phyloP scores from a whole-genome alignment of 1,140 invertebrate genomes.

The Ceratitis capitata region DNA sequence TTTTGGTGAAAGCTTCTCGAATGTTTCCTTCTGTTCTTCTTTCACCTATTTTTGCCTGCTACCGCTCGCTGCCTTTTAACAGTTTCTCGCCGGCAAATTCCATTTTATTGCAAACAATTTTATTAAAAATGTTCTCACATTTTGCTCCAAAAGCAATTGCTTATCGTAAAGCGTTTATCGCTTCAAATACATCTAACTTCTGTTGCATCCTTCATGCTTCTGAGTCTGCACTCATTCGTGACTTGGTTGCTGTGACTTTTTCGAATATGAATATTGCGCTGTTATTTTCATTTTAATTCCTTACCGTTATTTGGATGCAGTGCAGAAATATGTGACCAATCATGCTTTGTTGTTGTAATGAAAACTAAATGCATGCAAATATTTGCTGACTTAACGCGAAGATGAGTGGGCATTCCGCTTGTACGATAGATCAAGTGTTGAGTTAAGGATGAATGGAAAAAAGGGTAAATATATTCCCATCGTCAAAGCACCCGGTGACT shows the following conservation, averaged over 20 bases:
- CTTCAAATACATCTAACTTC: background rate
- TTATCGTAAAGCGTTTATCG: slow-evolving; percentile 6
- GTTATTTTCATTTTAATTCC: too few species aligned
- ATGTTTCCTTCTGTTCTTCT: background rate
- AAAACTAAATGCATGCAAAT: too few species aligned
- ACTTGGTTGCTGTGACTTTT: background rate
- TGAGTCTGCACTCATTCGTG: background rate
- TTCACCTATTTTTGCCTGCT: background rate
- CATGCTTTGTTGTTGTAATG: too few species aligned
- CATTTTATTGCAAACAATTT: slow-evolving; percentile 17
- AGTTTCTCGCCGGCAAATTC: background rate
- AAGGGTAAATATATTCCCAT: too few species aligned
- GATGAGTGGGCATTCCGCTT: too few species aligned
- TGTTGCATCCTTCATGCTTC: background rate
- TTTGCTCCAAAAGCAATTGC: background rate
- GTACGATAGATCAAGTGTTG: too few species aligned
- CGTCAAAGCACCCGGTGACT: too few species aligned
- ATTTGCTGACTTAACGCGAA: too few species aligned
- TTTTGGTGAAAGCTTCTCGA: background rate
- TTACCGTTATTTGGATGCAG: too few species aligned
- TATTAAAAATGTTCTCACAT: slow-evolving; percentile 38
- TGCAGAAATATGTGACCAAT: too few species aligned
- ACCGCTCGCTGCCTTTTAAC: background rate
- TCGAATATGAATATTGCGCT: too few species aligned
- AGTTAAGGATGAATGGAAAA: too few species aligned